Conservation (phyloP, 2,797 vertebrate genomes). For the Syncerus caffer region DNA sequence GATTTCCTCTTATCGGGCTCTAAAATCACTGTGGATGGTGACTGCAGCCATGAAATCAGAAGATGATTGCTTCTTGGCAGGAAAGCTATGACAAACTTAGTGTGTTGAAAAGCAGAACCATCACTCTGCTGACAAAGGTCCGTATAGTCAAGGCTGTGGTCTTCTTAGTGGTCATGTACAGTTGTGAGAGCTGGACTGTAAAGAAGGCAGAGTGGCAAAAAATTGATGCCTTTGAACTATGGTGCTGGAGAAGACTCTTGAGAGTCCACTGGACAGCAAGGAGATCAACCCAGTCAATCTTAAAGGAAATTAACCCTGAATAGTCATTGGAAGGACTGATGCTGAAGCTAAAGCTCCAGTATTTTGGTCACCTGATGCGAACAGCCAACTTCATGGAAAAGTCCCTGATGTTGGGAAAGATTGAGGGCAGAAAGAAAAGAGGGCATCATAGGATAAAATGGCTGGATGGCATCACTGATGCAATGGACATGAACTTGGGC, state of each 20-base stretch:
- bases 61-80: neutral
- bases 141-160: neutral
- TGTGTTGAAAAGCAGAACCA: neutral
- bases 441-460: neutral
- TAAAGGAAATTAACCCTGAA: neutral
- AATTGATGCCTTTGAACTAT: neutral
- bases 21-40: neutral
- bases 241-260: neutral
- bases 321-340: neutral
- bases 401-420: neutral
- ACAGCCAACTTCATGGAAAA: neutral
- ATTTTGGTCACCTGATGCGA: neutral
- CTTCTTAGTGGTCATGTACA: neutral
- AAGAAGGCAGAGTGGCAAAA: neutral
- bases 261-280: neutral
- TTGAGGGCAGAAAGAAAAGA: neutral
- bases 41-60: neutral
- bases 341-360: too few relatives aligned
- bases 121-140: neutral
- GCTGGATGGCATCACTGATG: neutral
- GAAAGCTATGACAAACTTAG: neutral
- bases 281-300: neutral
- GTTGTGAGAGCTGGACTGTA: neutral
- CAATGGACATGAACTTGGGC: neutral
- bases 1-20: neutral